Evolutionary conservation across 2,888 invertebrate species (phyloP), one percentile per base, ranked within the genome.

Genomic region (Crematogaster levior): DNA sequence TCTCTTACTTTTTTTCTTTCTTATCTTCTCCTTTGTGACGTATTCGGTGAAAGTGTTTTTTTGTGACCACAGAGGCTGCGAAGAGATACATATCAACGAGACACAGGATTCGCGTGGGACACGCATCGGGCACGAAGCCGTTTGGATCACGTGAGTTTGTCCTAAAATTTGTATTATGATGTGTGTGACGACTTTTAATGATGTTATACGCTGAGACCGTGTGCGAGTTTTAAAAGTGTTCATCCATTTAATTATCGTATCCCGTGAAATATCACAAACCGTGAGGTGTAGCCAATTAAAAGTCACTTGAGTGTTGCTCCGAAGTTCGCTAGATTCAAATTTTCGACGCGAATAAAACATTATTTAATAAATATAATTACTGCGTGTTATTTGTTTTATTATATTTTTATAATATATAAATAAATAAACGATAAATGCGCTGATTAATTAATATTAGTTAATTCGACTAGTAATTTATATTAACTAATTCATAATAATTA

Each of bases 61-160:
- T 12, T 51, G 37, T 10, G 51, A 37, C 15, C 7, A 3, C n/a
- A 51, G 37, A 10, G 2, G 27, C 51, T 10, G 27, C 10, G 21
- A 10, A 58, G 21, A 15, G 34, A 46, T 46, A 61, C 73, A 21
- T 61, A 74, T 74, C 60, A 48, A 12, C 73, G 30, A 21, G 24
- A 4, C 58, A 53, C n/a, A 12, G 24, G 40, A 56, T 34, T 43
- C 12, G n/a, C 46, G 58, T 51, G 6, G 37, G 24, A 40, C 40
- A 56, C 53, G 9, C 66, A 15, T 56, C 53, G 56, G 21, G 51
- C 68, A 21, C 53, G 56, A n/a, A 27, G 53, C 56, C 21, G 43
- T 34, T 56, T 30, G 21, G 18, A 40, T 79, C 77, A 58, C 24
- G 77, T 79, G 43, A 79, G 77, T 56, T 2, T 30, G 3, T 15